Evolutionary conservation across 2,888 invertebrate species (phyloP), one percentile per base, ranked within the genome.

Genomic region (Hypselothyrea guttata): DNA sequence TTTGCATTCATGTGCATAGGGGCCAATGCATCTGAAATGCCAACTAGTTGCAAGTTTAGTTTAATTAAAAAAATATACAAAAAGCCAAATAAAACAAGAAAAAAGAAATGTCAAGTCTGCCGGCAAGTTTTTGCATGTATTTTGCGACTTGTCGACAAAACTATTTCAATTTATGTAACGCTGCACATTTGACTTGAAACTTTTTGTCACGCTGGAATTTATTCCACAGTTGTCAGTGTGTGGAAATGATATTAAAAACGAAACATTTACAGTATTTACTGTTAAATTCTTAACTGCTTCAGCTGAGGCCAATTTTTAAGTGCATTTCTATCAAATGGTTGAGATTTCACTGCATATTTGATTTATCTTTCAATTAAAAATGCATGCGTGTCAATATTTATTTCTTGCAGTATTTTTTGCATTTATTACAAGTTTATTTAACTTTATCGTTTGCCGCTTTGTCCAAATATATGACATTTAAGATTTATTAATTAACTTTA

Each of bases 81-180:
- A 46, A 44, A 35, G 22, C 3, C 8, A n/a, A 15, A 31, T 18
- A 40, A 22, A 41, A 12, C 5, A 27, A 41, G 18, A 41, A 41
- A 11, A 12, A 22, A 30, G 38, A 67, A 51, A 42, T 65, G 61
- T 63, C 58, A 63, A 58, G 65, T 54, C 46, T 37, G 42, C 18
- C 31, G 35, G 62, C 55, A 82, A 78, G 72, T 82, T 76, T 22
- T 65, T 41, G 46, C 55, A 56, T 66, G 75, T 69, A 76, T 64
- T 47, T 71, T 62, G 60, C 34, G 64, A 72, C 58, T 60, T 60
- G 81, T 76, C 71, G 48, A 54, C 59, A 59, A 60, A 84, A 78
- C 78, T 84, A 78, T 81, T 84, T 74, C 71, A 77, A 78, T 78
- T 78, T 76, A 74, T 79, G 67, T 76, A 65, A 68, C 63, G 49